Evolutionary conservation across 1,140 invertebrate genomes (phyloP).

Genomic region (Drosophila busckii): DNA sequence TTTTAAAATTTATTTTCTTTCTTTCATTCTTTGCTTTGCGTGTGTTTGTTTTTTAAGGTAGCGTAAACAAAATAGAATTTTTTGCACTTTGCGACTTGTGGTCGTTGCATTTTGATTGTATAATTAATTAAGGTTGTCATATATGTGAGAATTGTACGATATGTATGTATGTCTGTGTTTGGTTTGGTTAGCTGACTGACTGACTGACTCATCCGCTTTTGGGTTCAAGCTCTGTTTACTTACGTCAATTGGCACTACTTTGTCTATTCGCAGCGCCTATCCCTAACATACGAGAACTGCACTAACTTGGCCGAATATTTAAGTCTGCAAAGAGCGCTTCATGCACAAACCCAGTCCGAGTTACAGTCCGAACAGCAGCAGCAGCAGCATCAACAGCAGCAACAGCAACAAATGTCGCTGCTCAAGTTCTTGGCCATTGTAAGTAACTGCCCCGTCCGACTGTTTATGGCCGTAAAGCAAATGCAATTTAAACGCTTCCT

Average conservation of each 20-base stretch:
- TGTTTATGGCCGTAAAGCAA: conserved; percentile 10
- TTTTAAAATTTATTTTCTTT: conserved; percentile 29
- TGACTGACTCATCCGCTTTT: conserved; percentile 39
- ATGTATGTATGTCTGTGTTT: too few relatives aligned
- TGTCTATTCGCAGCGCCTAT: conserved; percentile 48
- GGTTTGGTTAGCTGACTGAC: background rate
- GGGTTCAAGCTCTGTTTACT: conserved; percentile 17
- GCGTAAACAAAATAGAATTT: conserved; percentile 52
- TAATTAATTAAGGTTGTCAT: conserved; percentile 41
- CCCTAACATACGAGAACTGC: conserved; percentile 55
- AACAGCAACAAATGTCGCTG: conserved; percentile 80
- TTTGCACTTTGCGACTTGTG: conserved; percentile 43
- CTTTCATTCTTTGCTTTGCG: too few relatives aligned
- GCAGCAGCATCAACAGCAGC: conserved; percentile 29
- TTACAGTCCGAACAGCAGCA: conserved; percentile 12
- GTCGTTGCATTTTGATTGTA: conserved; percentile 58
- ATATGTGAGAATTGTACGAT: too few relatives aligned
- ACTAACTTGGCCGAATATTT: conserved; percentile 72
- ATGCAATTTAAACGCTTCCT: conserved; percentile 40
- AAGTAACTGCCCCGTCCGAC: conserved; percentile 75
- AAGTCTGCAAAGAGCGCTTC: conserved; percentile 53
- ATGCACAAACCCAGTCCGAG: conserved; percentile 24
- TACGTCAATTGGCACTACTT: conserved; percentile 17
- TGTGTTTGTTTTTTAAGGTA: too few relatives aligned
- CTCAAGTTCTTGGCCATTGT: conserved; percentile 84